Evolutionary conservation across 2,113 vertebrate species (phyloP).

Genomic region (Plecturocebus donacophilus): DNA sequence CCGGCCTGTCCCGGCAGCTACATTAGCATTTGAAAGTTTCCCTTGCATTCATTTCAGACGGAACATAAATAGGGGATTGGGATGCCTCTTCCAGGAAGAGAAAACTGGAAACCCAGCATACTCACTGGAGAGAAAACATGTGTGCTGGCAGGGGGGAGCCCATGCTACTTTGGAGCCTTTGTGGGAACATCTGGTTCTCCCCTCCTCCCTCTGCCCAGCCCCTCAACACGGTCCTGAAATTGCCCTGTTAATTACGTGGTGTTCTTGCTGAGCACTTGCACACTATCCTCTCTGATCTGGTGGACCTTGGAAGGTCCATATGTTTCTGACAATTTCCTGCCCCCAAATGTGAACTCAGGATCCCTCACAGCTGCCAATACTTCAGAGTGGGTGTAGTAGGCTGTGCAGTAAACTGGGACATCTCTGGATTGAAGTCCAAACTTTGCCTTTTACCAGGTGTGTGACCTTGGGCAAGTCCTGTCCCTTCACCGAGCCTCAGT

Average conservation of each 20-base stretch:
- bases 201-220: conserved; percentile 29
- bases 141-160: conserved; percentile 60
- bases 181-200: conserved; percentile 75
- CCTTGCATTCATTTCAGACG: conserved; percentile 80
- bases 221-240: conserved; percentile 62
- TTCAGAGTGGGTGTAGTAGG: background rate
- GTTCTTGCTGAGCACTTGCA: conserved; percentile 17
- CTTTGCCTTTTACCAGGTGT: background rate
- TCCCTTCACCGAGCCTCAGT: background rate
- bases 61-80: conserved; percentile 71
- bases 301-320: conserved; percentile 51
- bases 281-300: conserved; percentile 21
- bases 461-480: background rate
- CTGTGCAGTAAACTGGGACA: background rate
- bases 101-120: conserved; percentile 52
- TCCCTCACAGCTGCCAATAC: background rate
- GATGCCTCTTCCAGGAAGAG: conserved; percentile 67
- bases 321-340: conserved; percentile 51
- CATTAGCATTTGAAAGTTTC: conserved; percentile 76
- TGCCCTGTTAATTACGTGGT: conserved; percentile 78
- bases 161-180: conserved; percentile 32
- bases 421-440: background rate
- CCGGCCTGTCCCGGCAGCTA: conserved; percentile 39
- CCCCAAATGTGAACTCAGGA: background rate
- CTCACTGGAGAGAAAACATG: conserved; percentile 72